Evolutionary conservation across 2,113 vertebrate species (phyloP), one percentile per base, ranked within the genome.

Genomic region (Uropsilus gracilis): DNA sequence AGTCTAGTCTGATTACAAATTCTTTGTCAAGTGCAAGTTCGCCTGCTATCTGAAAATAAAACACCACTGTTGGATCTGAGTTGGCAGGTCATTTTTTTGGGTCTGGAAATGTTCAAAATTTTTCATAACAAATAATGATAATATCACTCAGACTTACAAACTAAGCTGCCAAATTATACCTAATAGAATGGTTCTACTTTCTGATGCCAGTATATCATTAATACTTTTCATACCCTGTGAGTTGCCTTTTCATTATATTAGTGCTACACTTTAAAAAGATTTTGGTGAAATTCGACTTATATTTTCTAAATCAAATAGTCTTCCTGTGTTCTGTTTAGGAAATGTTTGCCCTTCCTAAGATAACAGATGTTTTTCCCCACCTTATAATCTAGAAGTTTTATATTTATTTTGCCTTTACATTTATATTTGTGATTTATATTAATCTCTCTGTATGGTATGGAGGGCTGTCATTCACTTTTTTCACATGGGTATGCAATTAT

Each of bases 361-460:
- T 57, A 64, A 57, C 46, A 72, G 2, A 80, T 24, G 63, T 13
- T 32, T 81, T 50, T 73, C 53, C 66, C 18, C 13, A 83, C 24
- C 10, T 83, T 55, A 68, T 78, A 80, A 78, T 92, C 75, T 73
- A 66, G 48, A 90, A 53, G 39, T 39, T 71, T 77, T 37, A 50
- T 76, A 77, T 20, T n/a, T 53, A 3, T 87, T 75, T 59, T 66
- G 18, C 32, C 94, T 91, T 87, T 37, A 69, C 37, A 71, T 94
- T 73, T 85, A 59, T 17, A 75, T 71, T 32, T 94, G 24, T 87
- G 68, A 92, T 57, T 88, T 64, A 89, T 66, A 90, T 86, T 72
- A 75, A 94, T 86, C 92, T 93, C 84, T 86, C 85, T 89, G 42
- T 92, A 28, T 82, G 30, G 4, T 78, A 50, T 26, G 26, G 46